These are phyloP conservation scores for Prolemur simus DNA, from an alignment of 2,113 vertebrate species.

Conservation along the genomic window DNA sequence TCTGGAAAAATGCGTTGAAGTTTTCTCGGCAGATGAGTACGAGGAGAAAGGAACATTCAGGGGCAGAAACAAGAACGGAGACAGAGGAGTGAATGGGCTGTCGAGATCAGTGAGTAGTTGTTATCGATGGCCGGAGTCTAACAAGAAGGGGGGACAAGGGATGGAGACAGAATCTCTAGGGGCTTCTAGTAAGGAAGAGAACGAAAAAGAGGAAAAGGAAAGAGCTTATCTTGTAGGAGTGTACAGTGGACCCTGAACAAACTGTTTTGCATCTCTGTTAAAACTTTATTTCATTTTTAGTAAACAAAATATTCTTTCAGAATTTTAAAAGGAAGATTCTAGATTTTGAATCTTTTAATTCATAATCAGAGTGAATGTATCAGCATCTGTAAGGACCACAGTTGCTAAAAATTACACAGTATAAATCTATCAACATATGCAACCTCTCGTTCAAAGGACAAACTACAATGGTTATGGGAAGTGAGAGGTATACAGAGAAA, in stretches of 20 bases:
- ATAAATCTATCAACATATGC: neutral
- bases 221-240: neutral
- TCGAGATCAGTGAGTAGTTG: neutral
- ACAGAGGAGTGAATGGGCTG: neutral
- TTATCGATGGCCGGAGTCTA: neutral
- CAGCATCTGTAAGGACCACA: neutral
- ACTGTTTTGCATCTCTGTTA: neutral
- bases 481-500: neutral
- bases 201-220: neutral
- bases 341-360: neutral
- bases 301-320: neutral
- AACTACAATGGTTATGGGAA: neutral
- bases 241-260: neutral
- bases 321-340: neutral
- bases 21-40: neutral
- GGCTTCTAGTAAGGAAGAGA: neutral
- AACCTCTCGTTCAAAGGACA: neutral
- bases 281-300: neutral
- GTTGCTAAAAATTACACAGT: neutral
- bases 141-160: rapidly evolving
- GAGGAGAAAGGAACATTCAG: neutral
- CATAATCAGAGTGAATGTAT: neutral
- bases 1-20: neutral
- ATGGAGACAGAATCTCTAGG: neutral
- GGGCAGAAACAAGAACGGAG: neutral